Percentiles rank a stretch among this genome's conserved stretches.
These are phyloP conservation scores for Brachionus koreanus DNA, from an alignment of 1,140 invertebrate genomes.

Conservation along the genomic window DNA sequence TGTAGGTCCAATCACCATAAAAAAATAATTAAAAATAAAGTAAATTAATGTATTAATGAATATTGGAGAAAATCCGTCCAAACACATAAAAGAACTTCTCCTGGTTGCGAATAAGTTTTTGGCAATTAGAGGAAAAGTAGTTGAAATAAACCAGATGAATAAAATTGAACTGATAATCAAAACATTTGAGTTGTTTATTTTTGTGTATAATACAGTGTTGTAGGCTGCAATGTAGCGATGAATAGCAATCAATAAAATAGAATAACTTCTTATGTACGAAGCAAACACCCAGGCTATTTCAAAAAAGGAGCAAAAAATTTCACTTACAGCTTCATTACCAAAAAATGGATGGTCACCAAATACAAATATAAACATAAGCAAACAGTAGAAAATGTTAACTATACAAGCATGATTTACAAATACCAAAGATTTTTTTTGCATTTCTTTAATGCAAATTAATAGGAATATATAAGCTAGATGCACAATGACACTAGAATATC, in stretches of 20 bases:
- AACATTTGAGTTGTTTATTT: background rate
- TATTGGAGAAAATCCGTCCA: background rate
- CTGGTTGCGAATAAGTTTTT: background rate
- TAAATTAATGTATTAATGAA: background rate
- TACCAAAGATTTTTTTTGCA: background rate
- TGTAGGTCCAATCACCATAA: background rate
- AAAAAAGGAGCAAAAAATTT: conserved; percentile 6
- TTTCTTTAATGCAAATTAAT: background rate
- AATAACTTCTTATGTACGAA: conserved; percentile 7
- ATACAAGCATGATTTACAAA: conserved; percentile 8
- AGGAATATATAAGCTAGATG: background rate
- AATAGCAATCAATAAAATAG: background rate
- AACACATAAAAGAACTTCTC: background rate
- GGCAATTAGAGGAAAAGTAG: background rate
- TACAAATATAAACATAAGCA: background rate
- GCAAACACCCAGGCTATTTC: conserved; percentile 27
- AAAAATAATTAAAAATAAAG: background rate
- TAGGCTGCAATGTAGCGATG: background rate
- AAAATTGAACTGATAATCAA: background rate
- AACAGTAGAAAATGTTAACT: background rate
- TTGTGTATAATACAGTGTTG: background rate
- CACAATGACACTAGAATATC: background rate
- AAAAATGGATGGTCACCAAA: background rate
- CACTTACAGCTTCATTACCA: background rate
- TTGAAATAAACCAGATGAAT: background rate